Evolutionary conservation across 2,797 vertebrate genomes (phyloP), one percentile per base, ranked within the genome.

Genomic region (Cryptoblepharus egeriae): DNA sequence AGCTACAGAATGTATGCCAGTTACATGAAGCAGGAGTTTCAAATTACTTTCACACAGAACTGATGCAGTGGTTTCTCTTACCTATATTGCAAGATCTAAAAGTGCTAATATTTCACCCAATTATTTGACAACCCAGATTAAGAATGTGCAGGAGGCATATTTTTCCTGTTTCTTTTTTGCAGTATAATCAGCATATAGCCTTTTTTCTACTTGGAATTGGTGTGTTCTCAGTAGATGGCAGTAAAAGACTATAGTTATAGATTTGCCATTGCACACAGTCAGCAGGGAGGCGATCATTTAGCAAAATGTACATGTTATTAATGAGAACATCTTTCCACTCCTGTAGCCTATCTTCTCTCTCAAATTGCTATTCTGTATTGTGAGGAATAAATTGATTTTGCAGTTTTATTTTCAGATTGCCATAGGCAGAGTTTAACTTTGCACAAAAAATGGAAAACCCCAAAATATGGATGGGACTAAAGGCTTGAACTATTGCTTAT

Each of bases 201-300:
- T 80, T 81, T 0, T 0, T n/a, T n/a, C n/a, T 28, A 32, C 57
- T 49, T 15, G 78, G 2, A 64, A 24, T 0, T 4, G 73, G 71
- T n/a, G 7, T 61, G 28, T 28, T 77, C 52, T 83, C 69, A 42
- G 63, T 89, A 94, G 93, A 60, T 92, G 93, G 93, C 93, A 93
- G 89, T 89, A 72, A 4, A 35, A 87, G 85, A 88, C 89, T 87
- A 75, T 80, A 20, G 11, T 0, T 91, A 57, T 37, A 77, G n/a
- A 86, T 39, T 1, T 0, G 2, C 2, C 28, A 78, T 37, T 57
- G 80, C 37, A 75, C 28, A 3, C 1, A 0, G 39, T 64, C 81
- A 16, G 81, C 0, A 1, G 61, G 18, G 2, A 73, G 1, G 13
- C 0, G 65, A 88, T 75, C 26, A 0, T 49, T 71, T 8, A 32